Evolutionary conservation across 2,797 vertebrate species (phyloP).

Genomic region (Corythornis leucogaster): DNA sequence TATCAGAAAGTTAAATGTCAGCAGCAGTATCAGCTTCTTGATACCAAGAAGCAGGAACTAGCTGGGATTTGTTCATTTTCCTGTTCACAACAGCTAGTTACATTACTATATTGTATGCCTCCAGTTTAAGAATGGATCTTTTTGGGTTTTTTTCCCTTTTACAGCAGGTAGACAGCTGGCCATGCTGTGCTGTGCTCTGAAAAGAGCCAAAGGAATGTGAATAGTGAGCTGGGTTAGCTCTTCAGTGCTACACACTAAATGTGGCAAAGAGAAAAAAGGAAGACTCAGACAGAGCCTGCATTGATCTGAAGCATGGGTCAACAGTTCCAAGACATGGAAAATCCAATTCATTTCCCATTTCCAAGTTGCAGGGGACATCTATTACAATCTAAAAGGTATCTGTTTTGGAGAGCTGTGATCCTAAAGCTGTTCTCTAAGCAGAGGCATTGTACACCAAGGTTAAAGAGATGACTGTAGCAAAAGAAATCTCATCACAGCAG

Average conservation of each 20-base stretch:
- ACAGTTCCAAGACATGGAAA: background rate
- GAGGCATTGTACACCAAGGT: background rate
- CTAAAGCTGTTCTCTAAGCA: background rate
- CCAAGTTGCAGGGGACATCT: background rate
- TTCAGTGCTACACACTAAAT: background rate
- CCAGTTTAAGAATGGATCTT: background rate
- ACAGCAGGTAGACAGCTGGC: background rate
- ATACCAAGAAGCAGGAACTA: background rate
- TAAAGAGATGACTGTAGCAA: conserved; percentile 8
- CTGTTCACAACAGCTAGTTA: background rate
- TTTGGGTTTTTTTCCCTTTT: background rate
- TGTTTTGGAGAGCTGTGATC: conserved; percentile 10
- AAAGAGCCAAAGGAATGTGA: background rate
- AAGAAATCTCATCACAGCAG: conserved; percentile 18
- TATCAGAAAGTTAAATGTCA: background rate
- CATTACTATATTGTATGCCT: background rate
- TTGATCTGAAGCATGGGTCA: conserved; percentile 26
- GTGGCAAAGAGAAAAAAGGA: background rate
- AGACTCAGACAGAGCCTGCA: background rate
- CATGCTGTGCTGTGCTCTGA: background rate
- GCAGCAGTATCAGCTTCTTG: background rate
- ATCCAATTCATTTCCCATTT: conserved; percentile 49
- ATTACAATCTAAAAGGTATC: conserved; percentile 1
- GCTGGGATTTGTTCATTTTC: background rate
- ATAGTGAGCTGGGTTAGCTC: background rate